Conservation (phyloP, 1,140 invertebrate genomes). For the Tribolium castaneum region DNA sequence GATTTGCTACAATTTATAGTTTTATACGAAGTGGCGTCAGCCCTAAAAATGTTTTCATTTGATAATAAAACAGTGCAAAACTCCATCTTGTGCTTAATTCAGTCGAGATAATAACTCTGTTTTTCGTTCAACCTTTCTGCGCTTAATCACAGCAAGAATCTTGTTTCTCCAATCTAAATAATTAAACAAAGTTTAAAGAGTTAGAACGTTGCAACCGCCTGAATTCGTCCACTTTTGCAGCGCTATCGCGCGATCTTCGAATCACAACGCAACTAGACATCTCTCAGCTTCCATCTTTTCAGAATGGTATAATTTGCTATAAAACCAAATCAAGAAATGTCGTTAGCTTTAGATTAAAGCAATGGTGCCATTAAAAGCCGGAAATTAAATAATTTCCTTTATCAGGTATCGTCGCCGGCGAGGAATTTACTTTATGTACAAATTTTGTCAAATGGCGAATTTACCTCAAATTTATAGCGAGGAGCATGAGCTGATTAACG, state of each 20-base stretch:
- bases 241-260: constrained; percentile 3
- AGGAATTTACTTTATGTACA: constrained; percentile 27
- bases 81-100: not conserved
- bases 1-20: not conserved
- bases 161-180: not conserved
- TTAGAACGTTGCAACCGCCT: not conserved
- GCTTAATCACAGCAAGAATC: not conserved
- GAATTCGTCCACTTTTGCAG: not conserved
- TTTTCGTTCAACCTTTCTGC: not conserved
- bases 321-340: constrained; percentile 32
- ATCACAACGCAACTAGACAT: not conserved
- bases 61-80: not conserved
- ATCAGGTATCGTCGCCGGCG: constrained; percentile 28
- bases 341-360: constrained; percentile 17
- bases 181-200: not conserved
- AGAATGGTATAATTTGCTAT: constrained; percentile 19
- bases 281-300: constrained; percentile 5
- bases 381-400: constrained; percentile 43
- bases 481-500: not conserved
- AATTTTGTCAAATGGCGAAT: constrained; percentile 12
- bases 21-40: not conserved
- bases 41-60: not conserved
- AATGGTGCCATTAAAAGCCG: constrained; percentile 27
- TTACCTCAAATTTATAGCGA: not conserved
- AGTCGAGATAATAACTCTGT: not conserved